Evolutionary conservation across 2,113 vertebrate species (phyloP).

Genomic region (Trichechus manatus): DNA sequence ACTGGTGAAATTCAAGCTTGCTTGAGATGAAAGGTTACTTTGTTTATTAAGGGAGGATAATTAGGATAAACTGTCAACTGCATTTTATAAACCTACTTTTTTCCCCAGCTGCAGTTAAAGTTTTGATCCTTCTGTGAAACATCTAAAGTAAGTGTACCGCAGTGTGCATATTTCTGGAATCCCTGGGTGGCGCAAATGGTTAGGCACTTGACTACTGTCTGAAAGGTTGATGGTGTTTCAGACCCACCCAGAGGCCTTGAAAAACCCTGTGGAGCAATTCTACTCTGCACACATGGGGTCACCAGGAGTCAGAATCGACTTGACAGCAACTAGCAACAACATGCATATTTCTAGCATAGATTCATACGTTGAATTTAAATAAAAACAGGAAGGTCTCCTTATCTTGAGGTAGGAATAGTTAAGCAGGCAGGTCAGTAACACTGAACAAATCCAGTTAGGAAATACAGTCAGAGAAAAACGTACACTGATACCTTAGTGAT

Average conservation of each 20-base stretch:
- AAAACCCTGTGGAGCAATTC: too few species aligned
- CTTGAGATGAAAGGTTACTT: constrained; percentile 59
- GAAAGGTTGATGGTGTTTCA: too few species aligned
- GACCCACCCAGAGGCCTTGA: too few species aligned
- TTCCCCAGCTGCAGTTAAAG: background rate
- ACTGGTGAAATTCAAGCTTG: constrained; percentile 13
- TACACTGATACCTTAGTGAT: background rate
- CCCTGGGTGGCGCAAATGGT: too few species aligned
- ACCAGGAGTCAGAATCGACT: too few species aligned
- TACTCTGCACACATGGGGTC: too few species aligned
- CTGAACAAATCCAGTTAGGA: background rate
- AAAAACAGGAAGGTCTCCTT: background rate
- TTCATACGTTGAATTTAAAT: constrained; percentile 10
- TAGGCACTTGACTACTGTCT: too few species aligned
- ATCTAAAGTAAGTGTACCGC: background rate
- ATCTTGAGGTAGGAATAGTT: background rate
- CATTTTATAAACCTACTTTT: background rate
- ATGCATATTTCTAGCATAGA: constrained; percentile 18
- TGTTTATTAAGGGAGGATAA: constrained; percentile 15
- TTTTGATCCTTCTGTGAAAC: constrained; percentile 31
- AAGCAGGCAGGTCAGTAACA: background rate
- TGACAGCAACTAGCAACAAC: too few species aligned
- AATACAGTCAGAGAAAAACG: background rate
- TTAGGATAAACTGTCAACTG: background rate
- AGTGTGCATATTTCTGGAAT: background rate